Evolutionary conservation across 2,888 invertebrate genomes (phyloP).

Genomic region (Tineola bisselliella): DNA sequence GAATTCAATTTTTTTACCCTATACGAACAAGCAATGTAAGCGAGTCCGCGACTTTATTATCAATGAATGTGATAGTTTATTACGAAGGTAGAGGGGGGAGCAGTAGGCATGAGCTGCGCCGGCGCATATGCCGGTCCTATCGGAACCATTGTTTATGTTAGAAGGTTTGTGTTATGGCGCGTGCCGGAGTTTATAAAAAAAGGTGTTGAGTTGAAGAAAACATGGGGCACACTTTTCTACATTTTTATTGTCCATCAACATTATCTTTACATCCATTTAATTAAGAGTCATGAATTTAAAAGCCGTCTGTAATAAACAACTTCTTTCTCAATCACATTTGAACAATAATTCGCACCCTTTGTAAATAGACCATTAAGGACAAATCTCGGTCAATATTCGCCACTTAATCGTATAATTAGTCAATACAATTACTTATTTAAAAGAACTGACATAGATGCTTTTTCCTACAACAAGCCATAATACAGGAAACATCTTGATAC

Average conservation of each 20-base stretch:
- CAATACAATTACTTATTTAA: no score
- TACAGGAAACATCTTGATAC: no score
- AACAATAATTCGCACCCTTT: no score
- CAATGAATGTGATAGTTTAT: neutral
- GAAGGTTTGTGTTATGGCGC: constrained; percentile 35
- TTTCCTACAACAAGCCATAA: no score
- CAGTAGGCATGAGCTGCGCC: constrained; percentile 13
- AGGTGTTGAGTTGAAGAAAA: neutral
- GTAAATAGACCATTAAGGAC: no score
- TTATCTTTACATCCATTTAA: neutral
- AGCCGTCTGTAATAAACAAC: neutral
- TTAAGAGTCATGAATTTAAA: neutral
- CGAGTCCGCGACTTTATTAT: neutral
- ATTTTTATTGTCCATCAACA: neutral
- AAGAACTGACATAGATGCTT: no score
- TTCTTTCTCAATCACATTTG: neutral
- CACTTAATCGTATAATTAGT: no score
- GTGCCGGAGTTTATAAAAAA: constrained; percentile 27
- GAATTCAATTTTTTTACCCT: constrained; percentile 7
- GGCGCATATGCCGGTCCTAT: constrained; percentile 21
- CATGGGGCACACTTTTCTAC: neutral
- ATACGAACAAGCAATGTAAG: neutral
- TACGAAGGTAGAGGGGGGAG: constrained; percentile 31
- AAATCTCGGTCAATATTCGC: no score
- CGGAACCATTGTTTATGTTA: constrained; percentile 43